Evolutionary conservation across 2,888 invertebrate genomes (phyloP), one percentile per base, ranked within the genome.

Genomic region (Xestia sexstrigata): DNA sequence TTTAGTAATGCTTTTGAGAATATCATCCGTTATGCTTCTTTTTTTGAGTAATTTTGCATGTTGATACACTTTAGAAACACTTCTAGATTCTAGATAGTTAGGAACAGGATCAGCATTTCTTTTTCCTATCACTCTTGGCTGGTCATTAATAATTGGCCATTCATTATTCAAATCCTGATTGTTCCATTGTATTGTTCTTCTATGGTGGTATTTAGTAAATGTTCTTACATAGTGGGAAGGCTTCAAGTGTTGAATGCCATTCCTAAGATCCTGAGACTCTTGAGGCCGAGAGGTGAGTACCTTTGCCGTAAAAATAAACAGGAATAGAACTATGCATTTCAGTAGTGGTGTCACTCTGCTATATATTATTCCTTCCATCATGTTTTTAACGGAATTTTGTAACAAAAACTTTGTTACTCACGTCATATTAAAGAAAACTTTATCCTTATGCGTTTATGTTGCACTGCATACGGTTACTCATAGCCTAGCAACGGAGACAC

Each of bases 241-340:
- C 85, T 95, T 96, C 23, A 90, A 86, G 45, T 95, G 94, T 58
- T 96, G 95, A 80, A 96, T 95, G 26, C 91, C 93, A 86, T 95
- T 95, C 77, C 91, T 92, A 1, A 90, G 81, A 66, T 96, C 95
- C 58, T 94, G 93, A 52, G 92, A 89, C 76, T 96, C 96, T 85
- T 95, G 95, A 23, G 96, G 96, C 26, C 95, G 92, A 63, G 96
- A 95, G 35, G 96, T 96, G 35, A 96, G 85, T 4, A 96, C 96
- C 91, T 96, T 96, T 13, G 96, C 96, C 76, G 96, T 96, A 86
- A 96, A 96, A 82, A 96, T 96, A 89, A 96, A 96, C 60, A 96
- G 89, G 87, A 96, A 96, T 78, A 96, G 89, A 74, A 96, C 94
- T 78, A 96, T 91, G 86, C 96, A 96, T 89, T 96, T 96, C n/a